These are phyloP conservation scores for Mastomys natalensis DNA, from an alignment of 2,113 vertebrate species.

Conservation along the genomic window DNA sequence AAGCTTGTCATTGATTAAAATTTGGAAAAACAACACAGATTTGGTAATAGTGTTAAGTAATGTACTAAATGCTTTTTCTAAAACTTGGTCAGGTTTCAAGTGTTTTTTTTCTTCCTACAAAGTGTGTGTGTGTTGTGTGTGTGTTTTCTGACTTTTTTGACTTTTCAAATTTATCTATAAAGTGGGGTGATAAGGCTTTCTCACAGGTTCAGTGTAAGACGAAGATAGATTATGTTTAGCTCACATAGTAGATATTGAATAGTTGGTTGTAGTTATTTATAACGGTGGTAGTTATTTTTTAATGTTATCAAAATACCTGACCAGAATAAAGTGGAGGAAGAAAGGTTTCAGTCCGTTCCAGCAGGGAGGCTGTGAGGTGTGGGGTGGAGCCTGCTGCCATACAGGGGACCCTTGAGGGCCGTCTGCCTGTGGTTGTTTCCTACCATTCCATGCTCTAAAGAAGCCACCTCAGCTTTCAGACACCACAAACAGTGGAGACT, in stretches of 20 bases:
- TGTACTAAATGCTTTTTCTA: constrained; percentile 41
- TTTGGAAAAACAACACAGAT: constrained; percentile 16
- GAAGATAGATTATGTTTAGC: background rate
- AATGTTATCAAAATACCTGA: background rate
- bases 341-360: background rate
- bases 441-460: background rate
- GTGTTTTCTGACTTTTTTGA: background rate
- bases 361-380: background rate
- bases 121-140: no score
- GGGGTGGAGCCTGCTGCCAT: background rate
- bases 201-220: constrained; percentile 26
- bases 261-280: background rate
- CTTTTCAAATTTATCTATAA: constrained; percentile 14
- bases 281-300: background rate
- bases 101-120: background rate
- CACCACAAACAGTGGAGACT: background rate
- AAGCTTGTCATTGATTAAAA: constrained; percentile 15
- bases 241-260: background rate
- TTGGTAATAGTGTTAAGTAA: constrained; percentile 29
- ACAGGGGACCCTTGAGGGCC: background rate
- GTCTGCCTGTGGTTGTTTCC: background rate
- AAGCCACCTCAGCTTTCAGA: no score
- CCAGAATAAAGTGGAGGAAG: background rate
- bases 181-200: background rate
- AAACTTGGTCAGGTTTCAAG: constrained; percentile 36